Evolutionary conservation across 2,113 vertebrate genomes (phyloP).

Genomic region (Dasyprocta punctata): DNA sequence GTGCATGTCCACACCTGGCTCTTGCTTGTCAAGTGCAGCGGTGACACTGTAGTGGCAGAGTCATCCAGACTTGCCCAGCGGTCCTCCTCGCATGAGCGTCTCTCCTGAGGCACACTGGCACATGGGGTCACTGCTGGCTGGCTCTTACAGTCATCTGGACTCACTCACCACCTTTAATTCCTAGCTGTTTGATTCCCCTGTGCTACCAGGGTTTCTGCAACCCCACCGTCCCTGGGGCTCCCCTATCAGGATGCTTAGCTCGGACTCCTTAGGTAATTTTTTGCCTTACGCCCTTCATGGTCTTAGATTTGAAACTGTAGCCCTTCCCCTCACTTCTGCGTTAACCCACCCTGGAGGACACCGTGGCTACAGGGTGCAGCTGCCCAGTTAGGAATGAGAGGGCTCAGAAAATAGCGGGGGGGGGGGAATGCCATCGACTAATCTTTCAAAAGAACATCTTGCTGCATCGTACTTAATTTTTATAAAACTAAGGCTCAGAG

Average conservation of each 20-base stretch:
- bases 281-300: background rate
- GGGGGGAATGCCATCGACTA: background rate
- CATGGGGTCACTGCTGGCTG: accelerated
- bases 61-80: background rate
- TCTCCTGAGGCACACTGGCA: background rate
- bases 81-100: too few relatives aligned
- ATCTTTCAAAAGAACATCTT: background rate
- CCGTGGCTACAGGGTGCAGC: background rate
- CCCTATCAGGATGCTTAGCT: background rate
- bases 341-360: background rate
- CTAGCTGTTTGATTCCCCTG: background rate
- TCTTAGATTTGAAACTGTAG: background rate
- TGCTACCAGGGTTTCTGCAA: background rate
- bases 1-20: conserved; percentile 40
- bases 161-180: background rate
- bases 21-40: conserved; percentile 16
- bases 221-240: background rate
- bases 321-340: background rate
- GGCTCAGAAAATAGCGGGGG: background rate
- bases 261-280: background rate
- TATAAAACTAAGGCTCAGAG: background rate
- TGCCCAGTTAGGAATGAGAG: background rate
- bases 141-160: accelerated
- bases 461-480: background rate
- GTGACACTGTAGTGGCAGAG: background rate